These are phyloP conservation scores for Notamacropus eugenii DNA, from an alignment of 2,797 vertebrate genomes.

Conservation along the genomic window DNA sequence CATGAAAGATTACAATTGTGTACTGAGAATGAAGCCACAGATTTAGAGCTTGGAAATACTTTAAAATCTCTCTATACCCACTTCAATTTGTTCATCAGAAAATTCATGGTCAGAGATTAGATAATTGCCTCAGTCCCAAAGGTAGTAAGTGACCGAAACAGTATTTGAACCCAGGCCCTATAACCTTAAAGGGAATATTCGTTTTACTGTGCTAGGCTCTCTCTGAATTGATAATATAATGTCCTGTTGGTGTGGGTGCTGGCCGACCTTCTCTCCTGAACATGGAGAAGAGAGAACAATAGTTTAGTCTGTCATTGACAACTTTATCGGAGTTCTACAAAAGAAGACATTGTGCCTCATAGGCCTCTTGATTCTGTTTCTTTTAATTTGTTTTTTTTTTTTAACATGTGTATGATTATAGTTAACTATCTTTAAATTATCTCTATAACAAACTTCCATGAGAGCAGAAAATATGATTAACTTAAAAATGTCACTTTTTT, in stretches of 20 bases:
- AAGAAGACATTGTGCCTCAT: background rate
- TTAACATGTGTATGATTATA: background rate
- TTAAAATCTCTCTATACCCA: too few species aligned
- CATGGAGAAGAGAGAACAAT: too few species aligned
- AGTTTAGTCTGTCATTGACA: background rate
- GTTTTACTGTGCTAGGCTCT: background rate
- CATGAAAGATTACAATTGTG: too few species aligned
- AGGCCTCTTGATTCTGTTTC: background rate
- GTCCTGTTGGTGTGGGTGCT: too few species aligned
- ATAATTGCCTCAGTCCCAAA: background rate
- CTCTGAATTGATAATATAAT: too few species aligned
- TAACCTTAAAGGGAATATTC: background rate
- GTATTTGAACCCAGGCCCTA: background rate
- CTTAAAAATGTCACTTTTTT: background rate
- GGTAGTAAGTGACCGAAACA: background rate
- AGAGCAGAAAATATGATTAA: background rate
- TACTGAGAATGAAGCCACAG: too few species aligned
- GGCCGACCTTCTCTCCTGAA: too few species aligned
- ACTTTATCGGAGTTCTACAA: background rate
- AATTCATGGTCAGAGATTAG: too few species aligned
- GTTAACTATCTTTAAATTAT: background rate
- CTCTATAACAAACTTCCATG: background rate
- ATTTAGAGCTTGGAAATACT: too few species aligned
- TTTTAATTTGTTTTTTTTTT: background rate
- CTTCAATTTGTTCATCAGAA: too few species aligned